Evolutionary conservation across 2,888 invertebrate species (phyloP), one percentile per base, ranked within the genome.

Genomic region (Eupithecia vulgata): DNA sequence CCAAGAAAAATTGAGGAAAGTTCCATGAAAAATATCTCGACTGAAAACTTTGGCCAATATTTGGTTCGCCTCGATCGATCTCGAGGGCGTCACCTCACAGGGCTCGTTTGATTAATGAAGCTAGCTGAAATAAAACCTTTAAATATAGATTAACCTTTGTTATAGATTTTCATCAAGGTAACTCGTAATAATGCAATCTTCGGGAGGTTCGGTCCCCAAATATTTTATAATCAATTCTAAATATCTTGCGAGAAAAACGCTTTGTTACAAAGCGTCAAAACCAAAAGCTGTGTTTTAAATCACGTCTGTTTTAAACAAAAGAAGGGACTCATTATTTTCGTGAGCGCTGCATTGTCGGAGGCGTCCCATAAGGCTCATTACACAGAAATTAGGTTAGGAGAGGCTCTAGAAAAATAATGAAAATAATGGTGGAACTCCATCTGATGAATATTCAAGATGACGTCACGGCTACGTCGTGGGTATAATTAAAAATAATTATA

Each of bases 401-500:
- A 83, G 83, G 79, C 86, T 87, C 84, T 88, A 86, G 84, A 87
- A 90, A 91, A 91, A 72, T 72, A 74, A 75, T 75, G 59, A 75
- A 64, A 70, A 89, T 88, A 88, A 90, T 88, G 86, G 84, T 79
- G 84, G 81, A 83, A 81, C 82, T 88, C 85, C 84, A 83, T 84
- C 75, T 77, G 81, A 89, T 89, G 89, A 92, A 92, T 91, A 91
- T 91, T 91, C 89, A 90, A 88, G 77, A 78, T 78, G 80, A 75
- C 79, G 73, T 71, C 74, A 76, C 81, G 70, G 74, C 78, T 78
- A 77, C 80, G 81, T 80, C 84, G 81, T 76, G 83, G 84, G 84
- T 76, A 85, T 89, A 88, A 91, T 91, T 91, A 90, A 90, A 91
- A 90, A 89, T 90, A 88, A 91, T 91, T 87, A 88, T 85, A 83